Conservation (phyloP, 2,888 invertebrate species). For the Operophtera brumata region DNA sequence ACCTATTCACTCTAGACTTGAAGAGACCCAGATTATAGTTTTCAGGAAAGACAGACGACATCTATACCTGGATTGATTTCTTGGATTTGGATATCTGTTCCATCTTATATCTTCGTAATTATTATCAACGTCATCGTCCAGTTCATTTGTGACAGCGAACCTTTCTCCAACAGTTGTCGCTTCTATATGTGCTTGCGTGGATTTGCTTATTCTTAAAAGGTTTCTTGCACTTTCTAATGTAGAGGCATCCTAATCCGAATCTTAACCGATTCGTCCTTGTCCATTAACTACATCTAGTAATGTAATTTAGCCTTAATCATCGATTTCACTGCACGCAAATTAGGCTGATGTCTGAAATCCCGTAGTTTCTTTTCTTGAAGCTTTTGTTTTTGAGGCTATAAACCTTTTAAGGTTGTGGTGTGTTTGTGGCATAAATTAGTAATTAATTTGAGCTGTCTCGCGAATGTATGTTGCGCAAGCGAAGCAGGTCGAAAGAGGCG, state of each 20-base stretch:
- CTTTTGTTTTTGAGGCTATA: not conserved
- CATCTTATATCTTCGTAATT: no score
- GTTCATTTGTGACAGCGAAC: no score
- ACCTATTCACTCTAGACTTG: no score
- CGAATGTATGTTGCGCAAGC: slow-evolving; percentile 5
- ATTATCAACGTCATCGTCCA: no score
- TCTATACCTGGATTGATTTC: no score
- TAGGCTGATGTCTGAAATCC: slow-evolving; percentile 23
- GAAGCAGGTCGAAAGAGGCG: not conserved
- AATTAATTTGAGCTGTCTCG: not conserved
- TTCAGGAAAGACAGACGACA: no score
- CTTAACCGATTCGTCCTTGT: slow-evolving; percentile 1
- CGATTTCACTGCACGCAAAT: slow-evolving; percentile 32
- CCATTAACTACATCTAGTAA: slow-evolving; percentile 15
- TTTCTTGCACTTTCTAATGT: not conserved
- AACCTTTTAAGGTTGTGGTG: not conserved
- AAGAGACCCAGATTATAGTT: no score
- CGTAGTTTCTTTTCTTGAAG: slow-evolving; percentile 19
- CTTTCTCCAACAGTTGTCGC: no score
- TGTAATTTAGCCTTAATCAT: slow-evolving; percentile 25
- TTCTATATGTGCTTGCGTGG: no score
- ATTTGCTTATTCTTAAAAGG: no score
- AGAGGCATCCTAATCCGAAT: no score
- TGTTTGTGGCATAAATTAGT: slow-evolving; percentile 8
- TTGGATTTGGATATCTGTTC: no score